phyloP scores from a whole-genome alignment of 2,888 invertebrate species.

The Gnatocerus cornutus region DNA sequence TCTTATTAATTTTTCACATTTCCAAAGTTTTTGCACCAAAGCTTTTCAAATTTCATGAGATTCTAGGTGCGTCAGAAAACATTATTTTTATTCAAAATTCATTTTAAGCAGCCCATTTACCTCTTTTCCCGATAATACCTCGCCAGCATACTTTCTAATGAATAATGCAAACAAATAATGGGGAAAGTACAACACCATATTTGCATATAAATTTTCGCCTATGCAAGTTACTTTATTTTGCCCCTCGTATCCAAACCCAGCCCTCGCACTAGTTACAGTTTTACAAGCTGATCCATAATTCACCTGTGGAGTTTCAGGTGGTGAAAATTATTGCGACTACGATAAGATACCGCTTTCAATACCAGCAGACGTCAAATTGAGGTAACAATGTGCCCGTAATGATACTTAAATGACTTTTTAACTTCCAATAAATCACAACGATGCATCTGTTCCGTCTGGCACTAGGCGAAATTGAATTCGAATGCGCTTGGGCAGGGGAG shows the following conservation, averaged over 20 bases:
- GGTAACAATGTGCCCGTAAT: slow-evolving; percentile 46
- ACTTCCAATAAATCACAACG: slow-evolving; percentile 30
- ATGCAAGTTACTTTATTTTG: slow-evolving; percentile 27
- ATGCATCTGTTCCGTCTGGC: slow-evolving; percentile 38
- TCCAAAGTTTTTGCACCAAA: no score
- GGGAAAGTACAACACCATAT: slow-evolving; percentile 40
- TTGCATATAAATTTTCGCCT: slow-evolving; percentile 42
- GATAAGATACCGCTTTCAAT: slow-evolving; percentile 51
- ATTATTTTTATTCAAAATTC: no score
- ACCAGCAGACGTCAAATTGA: slow-evolving; percentile 48
- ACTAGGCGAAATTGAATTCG: slow-evolving; percentile 21
- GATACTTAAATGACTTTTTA: slow-evolving; percentile 45
- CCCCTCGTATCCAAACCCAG: not conserved
- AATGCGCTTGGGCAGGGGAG: slow-evolving; percentile 7
- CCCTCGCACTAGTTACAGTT: slow-evolving; percentile 14
- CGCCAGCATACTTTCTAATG: slow-evolving; percentile 28
- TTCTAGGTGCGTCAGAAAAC: no score
- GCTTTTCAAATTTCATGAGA: no score
- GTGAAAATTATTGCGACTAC: slow-evolving; percentile 53
- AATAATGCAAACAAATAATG: slow-evolving; percentile 50
- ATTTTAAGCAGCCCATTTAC: no score
- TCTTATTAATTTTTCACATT: no score
- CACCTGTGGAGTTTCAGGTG: slow-evolving; percentile 57
- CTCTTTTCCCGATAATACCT: slow-evolving; percentile 31
- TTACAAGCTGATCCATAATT: slow-evolving; percentile 50